A percentile compares a stretch with the other conserved stretches of the same genome.
These are phyloP conservation scores for Rhadinocentrus ornatus DNA, from an alignment of 2,797 vertebrate genomes.

Conservation along the genomic window DNA sequence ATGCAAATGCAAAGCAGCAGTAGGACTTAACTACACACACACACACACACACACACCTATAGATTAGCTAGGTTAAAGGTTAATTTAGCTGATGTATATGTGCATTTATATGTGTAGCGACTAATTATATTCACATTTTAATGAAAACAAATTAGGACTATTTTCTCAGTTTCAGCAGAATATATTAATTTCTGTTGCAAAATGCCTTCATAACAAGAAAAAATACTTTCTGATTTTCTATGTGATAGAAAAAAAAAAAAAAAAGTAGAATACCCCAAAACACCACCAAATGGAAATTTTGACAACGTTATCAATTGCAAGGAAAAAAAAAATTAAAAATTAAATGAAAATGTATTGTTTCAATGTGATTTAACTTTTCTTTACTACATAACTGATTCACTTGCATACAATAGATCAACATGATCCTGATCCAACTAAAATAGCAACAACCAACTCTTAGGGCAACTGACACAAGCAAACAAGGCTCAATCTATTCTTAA, in stretches of 20 bases:
- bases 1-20: constrained; percentile 41
- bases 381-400: too few species aligned
- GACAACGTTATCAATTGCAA: too few species aligned
- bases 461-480: too few species aligned
- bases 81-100: background rate
- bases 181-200: too few species aligned
- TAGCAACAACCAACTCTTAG: background rate
- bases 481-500: too few species aligned
- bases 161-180: too few species aligned
- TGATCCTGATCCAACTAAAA: background rate
- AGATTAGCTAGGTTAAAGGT: background rate
- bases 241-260: too few species aligned
- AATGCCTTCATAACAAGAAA: too few species aligned
- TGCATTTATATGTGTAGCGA: background rate
- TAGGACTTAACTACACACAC: constrained; percentile 10
- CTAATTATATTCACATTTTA: background rate
- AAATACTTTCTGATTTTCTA: too few species aligned
- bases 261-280: background rate
- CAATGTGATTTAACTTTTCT: background rate
- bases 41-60: background rate
- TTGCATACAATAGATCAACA: background rate
- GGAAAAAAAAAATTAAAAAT: too few species aligned
- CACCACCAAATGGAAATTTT: background rate
- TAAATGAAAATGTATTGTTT: too few species aligned
- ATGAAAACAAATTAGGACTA: too few species aligned